Evolutionary conservation across 1,140 invertebrate species (phyloP).

Genomic region (Leptopilina clavipes): DNA sequence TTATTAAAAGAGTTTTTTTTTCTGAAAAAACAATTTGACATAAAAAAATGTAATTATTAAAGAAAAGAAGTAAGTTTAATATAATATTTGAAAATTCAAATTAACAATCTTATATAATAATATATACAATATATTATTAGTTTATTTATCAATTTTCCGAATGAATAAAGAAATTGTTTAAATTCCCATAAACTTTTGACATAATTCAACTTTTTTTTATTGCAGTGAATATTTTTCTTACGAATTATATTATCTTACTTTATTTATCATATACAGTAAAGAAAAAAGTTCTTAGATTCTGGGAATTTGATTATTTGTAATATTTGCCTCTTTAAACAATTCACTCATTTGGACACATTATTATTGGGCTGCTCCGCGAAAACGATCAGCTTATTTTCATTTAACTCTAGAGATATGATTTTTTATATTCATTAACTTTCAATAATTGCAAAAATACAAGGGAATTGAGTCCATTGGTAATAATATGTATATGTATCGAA

Average conservation of each 20-base stretch:
- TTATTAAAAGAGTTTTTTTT: too few species aligned
- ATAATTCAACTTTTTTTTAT: conserved; percentile 4
- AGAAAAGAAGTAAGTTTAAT: too few species aligned
- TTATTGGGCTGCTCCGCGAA: conserved; percentile 55
- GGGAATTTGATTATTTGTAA: not conserved
- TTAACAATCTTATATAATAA: too few species aligned
- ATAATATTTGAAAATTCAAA: not conserved
- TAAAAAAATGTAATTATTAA: too few species aligned
- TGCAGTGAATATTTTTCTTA: not conserved
- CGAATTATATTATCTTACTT: not conserved
- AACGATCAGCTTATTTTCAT: conserved; percentile 2
- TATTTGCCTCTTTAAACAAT: conserved; percentile 48
- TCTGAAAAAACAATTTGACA: too few species aligned
- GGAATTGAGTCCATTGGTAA: not conserved
- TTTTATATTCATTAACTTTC: not conserved
- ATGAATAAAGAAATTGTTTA: not conserved
- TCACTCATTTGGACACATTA: conserved; percentile 49
- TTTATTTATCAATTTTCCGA: not conserved
- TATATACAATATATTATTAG: too few species aligned
- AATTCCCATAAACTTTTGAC: not conserved
- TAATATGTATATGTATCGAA: not conserved
- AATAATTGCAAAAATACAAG: conserved; percentile 23
- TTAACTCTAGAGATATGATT: conserved; percentile 6
- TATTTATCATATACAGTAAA: not conserved
- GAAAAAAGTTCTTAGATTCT: not conserved